Evolutionary conservation across 2,797 vertebrate genomes (phyloP), one percentile per base, ranked within the genome.

Genomic region (Paratrypauchen microcephalus): DNA sequence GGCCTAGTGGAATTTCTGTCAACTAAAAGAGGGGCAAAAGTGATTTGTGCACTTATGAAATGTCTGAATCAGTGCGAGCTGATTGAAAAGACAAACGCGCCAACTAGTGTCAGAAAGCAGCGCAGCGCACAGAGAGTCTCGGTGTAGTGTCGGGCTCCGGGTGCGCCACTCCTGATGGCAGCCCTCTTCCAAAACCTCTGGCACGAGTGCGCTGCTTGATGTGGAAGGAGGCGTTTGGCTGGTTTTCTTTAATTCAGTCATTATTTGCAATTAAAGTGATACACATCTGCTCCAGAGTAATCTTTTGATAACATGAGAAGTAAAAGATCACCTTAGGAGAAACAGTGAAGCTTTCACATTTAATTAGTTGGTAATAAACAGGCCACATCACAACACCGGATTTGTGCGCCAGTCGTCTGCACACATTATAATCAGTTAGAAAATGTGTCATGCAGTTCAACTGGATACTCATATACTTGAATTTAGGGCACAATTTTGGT

Each of bases 61-160:
- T 28, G 77, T 83, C 81, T 79, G 78, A 75, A 72, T 79, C 77
- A 18, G 62, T 30, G 55, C 30, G 70, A 65, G 65, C 74, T 74
- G 81, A 75, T 93, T 90, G 75, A 90, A 92, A 93, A 92, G 91
- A 76, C 92, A 93, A 91, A 94, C 79, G 91, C 94, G 94, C 93
- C 93, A 88, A 94, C 94, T 94, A 95, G 94, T 82, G 94, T 88
- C 88, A 69, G 74, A 85, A 76, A 79, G 75, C 60, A 32, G 87
- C 80, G 89, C 73, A 73, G 66, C 83, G 64, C 41, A 2, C 1
- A 21, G 24, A 19, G 41, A 23, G 62, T 16, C 13, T n/a, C n/a
- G n/a, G n/a, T n/a, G n/a, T n/a, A n/a, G 61, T 18, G 23, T 57
- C 32, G 48, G 45, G 4, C 24, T 76, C 70, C 74, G 87, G 41